Base-by-base conservation (phyloP, 2,113 vertebrate genomes). In the Sebastes schlegelii region DNA sequence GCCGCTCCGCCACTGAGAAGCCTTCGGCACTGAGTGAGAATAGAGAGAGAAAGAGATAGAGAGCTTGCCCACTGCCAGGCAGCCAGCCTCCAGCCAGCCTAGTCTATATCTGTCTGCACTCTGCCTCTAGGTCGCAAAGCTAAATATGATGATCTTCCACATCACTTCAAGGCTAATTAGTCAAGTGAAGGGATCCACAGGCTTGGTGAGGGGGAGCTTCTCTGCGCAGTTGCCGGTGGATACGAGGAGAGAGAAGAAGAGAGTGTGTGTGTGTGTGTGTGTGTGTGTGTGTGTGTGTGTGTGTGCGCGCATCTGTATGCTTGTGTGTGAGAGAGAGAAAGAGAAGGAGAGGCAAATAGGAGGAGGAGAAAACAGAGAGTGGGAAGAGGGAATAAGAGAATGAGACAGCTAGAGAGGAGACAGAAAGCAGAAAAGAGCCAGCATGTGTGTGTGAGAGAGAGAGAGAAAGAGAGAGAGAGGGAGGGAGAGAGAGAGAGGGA, bases 81-180 rank as follows among this genome's bases (percentile, higher is more conserved):
- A 64, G 40, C 69, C 82, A 80, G 84, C 86, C 80, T 80, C 81
- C 81, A 83, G 84, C 65, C 83, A 91, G 89, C 79, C 83, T n/a
- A 43, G 70, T 85, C 89, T 91, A 87, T 87, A 89, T 91, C 87
- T 86, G 88, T 91, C 88, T 90, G 73, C 86, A 79, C 91, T 86
- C 85, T 76, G 82, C 85, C 52, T 73, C 86, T 88, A 51, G 84
- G 88, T 92, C 86, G 86, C 89, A 72, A 74, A 87, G 88, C 87
- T 91, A 87, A 92, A 90, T 88, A 88, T 92, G 89, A 94, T 89
- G 92, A 90, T 92, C 90, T 83, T 89, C 85, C 93, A 86, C 85
- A 89, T 90, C 90, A 91, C 91, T 93, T 93, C 89, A 87, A 91
- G 85, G 92, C 86, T 93, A 91, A 93, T 94, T 92, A 94, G 89